Evolutionary conservation across 2,113 vertebrate species (phyloP).

Genomic region (Clarias gariepinus): DNA sequence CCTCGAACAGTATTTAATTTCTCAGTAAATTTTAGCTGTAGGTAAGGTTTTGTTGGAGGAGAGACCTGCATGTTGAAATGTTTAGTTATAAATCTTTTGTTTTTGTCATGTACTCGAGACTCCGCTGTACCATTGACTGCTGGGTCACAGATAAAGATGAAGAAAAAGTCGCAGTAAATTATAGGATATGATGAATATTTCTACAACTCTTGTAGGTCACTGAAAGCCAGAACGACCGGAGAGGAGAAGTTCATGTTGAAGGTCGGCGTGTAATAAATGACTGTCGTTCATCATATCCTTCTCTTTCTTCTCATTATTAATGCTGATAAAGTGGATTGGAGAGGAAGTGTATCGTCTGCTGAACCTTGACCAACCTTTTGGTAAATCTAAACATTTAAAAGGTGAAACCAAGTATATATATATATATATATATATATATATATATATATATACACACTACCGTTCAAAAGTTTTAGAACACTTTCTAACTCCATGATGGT

Average conservation of each 20-base stretch:
- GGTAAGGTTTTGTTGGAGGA: neutral
- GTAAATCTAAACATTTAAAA: neutral
- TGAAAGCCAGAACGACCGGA: slow-evolving; percentile 9
- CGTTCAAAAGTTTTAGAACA: too few species aligned
- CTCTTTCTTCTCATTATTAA: slow-evolving; percentile 31
- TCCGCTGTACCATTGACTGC: neutral
- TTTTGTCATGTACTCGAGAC: slow-evolving; percentile 1
- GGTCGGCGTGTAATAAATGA: slow-evolving; percentile 45
- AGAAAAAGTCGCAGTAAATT: slow-evolving; percentile 30
- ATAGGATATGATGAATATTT: slow-evolving; percentile 47
- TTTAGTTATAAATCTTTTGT: slow-evolving; percentile 26
- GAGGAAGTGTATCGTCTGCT: neutral
- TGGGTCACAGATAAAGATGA: neutral
- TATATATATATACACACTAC: too few species aligned
- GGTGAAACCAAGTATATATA: neutral
- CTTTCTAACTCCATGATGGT: too few species aligned
- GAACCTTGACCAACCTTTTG: neutral
- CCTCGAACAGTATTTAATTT: neutral
- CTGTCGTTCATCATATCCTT: slow-evolving; percentile 22
- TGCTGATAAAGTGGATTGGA: slow-evolving; percentile 18
- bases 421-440: too few species aligned
- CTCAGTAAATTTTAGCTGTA: neutral
- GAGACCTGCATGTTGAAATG: neutral
- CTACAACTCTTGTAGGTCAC: slow-evolving; percentile 31
- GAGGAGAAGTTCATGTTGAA: slow-evolving; percentile 35